These are phyloP conservation scores for Aspiorhynchus laticeps DNA, from an alignment of 2,113 vertebrate species.

Conservation along the genomic window DNA sequence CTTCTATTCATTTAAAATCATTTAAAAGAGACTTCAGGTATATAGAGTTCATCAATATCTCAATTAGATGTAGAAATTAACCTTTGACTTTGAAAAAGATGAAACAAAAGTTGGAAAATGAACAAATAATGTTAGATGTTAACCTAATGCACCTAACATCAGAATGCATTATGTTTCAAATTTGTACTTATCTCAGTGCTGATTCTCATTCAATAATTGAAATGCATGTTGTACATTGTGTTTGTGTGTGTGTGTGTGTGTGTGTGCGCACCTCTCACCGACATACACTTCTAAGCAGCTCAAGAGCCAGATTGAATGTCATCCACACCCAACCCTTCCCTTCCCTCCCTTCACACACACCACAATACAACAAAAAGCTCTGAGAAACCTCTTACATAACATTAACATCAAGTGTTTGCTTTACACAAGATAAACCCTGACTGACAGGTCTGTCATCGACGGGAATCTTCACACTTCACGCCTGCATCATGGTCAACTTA, in stretches of 20 bases:
- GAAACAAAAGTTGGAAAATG: not conserved
- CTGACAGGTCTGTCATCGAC: not conserved
- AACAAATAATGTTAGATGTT: not conserved
- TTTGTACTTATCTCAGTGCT: not conserved
- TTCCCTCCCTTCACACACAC: conserved; percentile 3
- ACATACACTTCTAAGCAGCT: not conserved
- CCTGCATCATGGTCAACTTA: not conserved
- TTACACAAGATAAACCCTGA: conserved; percentile 25
- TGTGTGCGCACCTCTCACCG: not conserved
- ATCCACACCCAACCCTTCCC: conserved; percentile 11
- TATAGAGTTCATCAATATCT: not conserved
- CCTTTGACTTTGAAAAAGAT: not conserved
- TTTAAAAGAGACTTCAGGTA: not conserved
- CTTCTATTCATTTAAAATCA: not conserved
- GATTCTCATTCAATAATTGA: not conserved
- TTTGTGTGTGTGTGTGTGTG: not conserved
- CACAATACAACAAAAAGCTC: conserved; percentile 11
- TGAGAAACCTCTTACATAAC: conserved; percentile 11
- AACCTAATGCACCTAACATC: not conserved
- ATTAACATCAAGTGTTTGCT: not conserved
- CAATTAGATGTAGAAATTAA: not conserved
- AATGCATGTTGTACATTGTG: not conserved
- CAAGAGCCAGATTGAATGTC: not conserved
- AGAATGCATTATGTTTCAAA: not conserved
- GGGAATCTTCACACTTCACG: not conserved